phyloP scores from a whole-genome alignment of 1,140 invertebrate species.

The Eubasilissa regina region DNA sequence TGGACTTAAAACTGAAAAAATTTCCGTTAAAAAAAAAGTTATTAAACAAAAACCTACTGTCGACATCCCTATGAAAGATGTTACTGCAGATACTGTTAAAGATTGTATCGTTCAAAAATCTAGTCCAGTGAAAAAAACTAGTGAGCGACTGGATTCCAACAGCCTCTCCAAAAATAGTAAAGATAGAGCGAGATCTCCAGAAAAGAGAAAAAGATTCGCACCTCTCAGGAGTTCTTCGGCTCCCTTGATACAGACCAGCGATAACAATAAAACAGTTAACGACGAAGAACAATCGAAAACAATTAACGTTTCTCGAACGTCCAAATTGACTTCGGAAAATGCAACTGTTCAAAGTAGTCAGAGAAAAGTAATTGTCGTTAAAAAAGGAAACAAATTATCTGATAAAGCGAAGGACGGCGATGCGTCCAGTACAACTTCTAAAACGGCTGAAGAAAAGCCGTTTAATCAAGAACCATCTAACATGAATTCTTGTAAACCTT shows the following conservation, averaged over 20 bases:
- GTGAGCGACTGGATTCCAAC: background rate
- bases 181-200: slow-evolving; percentile 56
- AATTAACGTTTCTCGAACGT: slow-evolving; percentile 5
- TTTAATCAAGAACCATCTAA: slow-evolving; percentile 24
- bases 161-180: slow-evolving; percentile 25
- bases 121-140: background rate
- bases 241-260: slow-evolving; percentile 50
- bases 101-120: background rate
- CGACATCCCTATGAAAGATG: slow-evolving; percentile 2
- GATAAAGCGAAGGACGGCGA: slow-evolving; percentile 52
- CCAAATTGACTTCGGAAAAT: slow-evolving; percentile 51
- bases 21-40: background rate
- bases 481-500: slow-evolving; percentile 20
- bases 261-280: slow-evolving; percentile 22
- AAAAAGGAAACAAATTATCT: slow-evolving; percentile 36
- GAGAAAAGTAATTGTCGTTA: slow-evolving; percentile 7
- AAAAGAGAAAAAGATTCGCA: slow-evolving; percentile 51
- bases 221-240: slow-evolving; percentile 55
- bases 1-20: background rate
- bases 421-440: background rate
- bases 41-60: slow-evolving; percentile 1
- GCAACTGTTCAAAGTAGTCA: background rate
- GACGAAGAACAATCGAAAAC: slow-evolving; percentile 28
- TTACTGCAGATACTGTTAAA: background rate
- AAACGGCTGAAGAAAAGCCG: background rate